These are phyloP conservation scores for Polyommatus iphigenia DNA, from an alignment of 2,888 invertebrate species.

Conservation along the genomic window DNA sequence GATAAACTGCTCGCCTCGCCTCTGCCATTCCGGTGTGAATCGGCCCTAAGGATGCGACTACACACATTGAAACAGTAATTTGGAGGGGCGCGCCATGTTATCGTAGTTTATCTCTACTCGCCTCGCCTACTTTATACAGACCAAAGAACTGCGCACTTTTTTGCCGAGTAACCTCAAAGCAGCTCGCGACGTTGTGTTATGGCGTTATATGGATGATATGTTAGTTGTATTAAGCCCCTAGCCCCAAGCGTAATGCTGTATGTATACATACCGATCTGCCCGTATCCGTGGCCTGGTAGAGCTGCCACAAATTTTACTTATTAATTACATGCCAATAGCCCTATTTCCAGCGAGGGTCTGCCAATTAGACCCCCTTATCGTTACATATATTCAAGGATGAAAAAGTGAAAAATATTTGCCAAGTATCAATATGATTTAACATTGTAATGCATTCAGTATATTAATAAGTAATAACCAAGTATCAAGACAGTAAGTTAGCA, in stretches of 20 bases:
- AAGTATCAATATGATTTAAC: not conserved
- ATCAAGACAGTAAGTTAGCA: constrained; percentile 9
- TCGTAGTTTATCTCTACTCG: no score
- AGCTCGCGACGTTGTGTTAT: not conserved
- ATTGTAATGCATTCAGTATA: not conserved
- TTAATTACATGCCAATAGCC: constrained; percentile 67
- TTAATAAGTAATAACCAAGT: not conserved
- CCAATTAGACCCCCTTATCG: not conserved
- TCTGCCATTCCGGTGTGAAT: no score
- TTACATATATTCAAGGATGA: not conserved
- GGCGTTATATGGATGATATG: constrained; percentile 5
- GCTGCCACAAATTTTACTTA: constrained; percentile 75
- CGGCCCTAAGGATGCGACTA: no score
- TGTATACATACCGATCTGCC: constrained; percentile 72
- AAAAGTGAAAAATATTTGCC: not conserved
- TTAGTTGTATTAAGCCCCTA: constrained; percentile 21
- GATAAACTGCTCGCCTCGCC: no score
- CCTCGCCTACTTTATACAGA: no score
- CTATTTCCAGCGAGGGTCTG: constrained; percentile 31
- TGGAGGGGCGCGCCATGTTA: no score
- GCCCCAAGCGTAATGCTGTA: constrained; percentile 41
- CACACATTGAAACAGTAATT: no score
- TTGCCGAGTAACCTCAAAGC: not conserved
- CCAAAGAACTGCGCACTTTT: not conserved
- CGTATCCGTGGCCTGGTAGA: constrained; percentile 77